Evolutionary conservation across 2,888 invertebrate genomes (phyloP), one percentile per base, ranked within the genome.

Genomic region (Hololepta plana): DNA sequence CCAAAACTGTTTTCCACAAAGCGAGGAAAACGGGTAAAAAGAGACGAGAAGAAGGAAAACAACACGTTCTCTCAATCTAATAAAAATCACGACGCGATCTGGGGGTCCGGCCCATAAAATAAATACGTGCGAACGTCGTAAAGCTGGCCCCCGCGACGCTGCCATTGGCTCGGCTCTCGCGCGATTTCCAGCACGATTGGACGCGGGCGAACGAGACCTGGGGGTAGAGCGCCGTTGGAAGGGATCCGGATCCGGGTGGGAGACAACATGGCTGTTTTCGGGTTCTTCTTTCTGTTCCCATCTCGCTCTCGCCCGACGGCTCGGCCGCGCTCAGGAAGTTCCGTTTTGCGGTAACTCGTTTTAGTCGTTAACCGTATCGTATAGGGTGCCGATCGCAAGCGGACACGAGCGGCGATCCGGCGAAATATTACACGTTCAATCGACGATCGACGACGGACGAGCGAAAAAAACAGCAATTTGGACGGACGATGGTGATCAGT

Each of bases 261-360:
- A 35, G 37, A 44, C 47, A 55, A 55, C 49, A 55, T 55, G 55
- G 55, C 55, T 55, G 53, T 53, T 53, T 51, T 49, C 31, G 34
- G 27, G 32, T 27, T 38, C 39, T 44, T 41, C 29, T 28, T 32
- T 51, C 49, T 50, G 52, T 52, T 43, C 40, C 37, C 42, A 44
- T 40, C 35, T 47, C 39, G 45, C 46, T 43, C 45, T 46, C 35
- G 34, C 35, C 36, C 26, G 42, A 41, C 37, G 36, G 45, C 36
- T 36, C 36, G 16, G 10, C 12, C 14, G 23, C 10, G 19, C 26
- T 26, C 5, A 4, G 13, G 11, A 24, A 17, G 12, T 14, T 14
- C 14, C 15, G 10, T 4, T 14, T 11, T 24, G 14, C 24, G 14
- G 24, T 4, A 16, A 17, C n/a, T 15, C 3, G 9, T 12, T 30